Conservation (phyloP, 2,888 invertebrate genomes). For the Phlogophora meticulosa region DNA sequence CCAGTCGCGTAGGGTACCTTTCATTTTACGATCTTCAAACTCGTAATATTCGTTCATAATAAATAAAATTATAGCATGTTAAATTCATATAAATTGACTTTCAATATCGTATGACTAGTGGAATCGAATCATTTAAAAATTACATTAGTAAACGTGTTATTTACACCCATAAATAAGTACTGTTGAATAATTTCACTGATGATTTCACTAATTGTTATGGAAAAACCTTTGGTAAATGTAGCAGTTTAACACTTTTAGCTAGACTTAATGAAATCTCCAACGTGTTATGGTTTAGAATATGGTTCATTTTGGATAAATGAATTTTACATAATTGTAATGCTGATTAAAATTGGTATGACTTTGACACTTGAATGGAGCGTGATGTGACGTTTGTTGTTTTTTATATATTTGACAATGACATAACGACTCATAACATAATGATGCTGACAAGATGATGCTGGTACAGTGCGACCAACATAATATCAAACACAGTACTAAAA, state of each 20-base stretch:
- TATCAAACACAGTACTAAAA: no score
- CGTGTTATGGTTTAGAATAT: slow-evolving; percentile 46
- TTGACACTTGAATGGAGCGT: no score
- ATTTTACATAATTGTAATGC: slow-evolving; percentile 39
- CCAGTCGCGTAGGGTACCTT: slow-evolving; percentile 94
- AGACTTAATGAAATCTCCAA: slow-evolving; percentile 35
- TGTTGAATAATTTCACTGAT: slow-evolving; percentile 29
- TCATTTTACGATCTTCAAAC: slow-evolving; percentile 87
- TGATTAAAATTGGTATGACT: slow-evolving; percentile 18
- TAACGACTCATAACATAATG: no score
- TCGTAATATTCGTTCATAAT: slow-evolving; percentile 88
- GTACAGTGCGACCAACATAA: no score
- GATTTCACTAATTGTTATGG: slow-evolving; percentile 30
- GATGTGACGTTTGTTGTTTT: no score
- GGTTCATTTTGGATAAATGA: slow-evolving; percentile 67
- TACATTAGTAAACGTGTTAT: slow-evolving; percentile 26
- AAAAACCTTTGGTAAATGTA: slow-evolving; percentile 34
- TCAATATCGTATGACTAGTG: slow-evolving; percentile 50
- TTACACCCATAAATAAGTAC: slow-evolving; percentile 11
- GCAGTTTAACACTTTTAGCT: slow-evolving; percentile 29
- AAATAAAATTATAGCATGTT: slow-evolving; percentile 64
- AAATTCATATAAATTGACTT: slow-evolving; percentile 53
- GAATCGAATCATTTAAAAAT: slow-evolving; percentile 36
- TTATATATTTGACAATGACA: no score
- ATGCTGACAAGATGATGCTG: no score